Percentiles rank a stretch among this genome's conserved stretches.
Evolutionary conservation across 37 sponge, comb jelly and placozoan genomes (phyloP).

Genomic region (Cliona cf. orientalis): DNA sequence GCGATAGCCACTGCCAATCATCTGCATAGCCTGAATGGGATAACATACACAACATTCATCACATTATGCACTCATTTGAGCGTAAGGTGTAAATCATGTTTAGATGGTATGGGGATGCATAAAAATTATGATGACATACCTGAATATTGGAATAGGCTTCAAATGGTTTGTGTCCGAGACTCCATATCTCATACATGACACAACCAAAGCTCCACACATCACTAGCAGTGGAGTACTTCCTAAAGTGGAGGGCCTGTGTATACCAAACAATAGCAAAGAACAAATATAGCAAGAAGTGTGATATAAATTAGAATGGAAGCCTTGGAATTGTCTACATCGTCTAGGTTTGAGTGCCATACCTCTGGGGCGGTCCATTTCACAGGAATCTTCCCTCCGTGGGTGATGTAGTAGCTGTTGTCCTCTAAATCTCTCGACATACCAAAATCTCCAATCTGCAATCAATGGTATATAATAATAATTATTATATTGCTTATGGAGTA

Average conservation of each 20-base stretch:
- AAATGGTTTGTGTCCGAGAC: no score
- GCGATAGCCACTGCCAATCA: constrained; percentile 1
- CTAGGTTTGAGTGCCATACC: not conserved
- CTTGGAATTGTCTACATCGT: no score
- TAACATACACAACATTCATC: not conserved
- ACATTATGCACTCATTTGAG: no score
- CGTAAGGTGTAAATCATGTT: no score
- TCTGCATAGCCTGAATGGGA: constrained; percentile 5
- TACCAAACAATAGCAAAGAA: no score
- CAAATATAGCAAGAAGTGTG: not conserved
- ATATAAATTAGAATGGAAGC: not conserved
- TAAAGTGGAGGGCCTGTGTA: constrained; percentile 30
- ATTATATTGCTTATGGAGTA: not conserved
- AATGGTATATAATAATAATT: not conserved
- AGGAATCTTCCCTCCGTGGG: no score
- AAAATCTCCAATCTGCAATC: constrained; percentile 47
- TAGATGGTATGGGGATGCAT: no score
- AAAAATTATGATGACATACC: constrained; percentile 24
- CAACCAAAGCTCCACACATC: no score
- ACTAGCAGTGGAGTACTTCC: constrained; percentile 38
- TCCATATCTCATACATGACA: no score
- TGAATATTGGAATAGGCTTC: constrained; percentile 32
- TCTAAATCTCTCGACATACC: no score
- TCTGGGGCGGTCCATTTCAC: constrained; percentile 31
- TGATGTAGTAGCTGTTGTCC: constrained; percentile 26